Base-by-base conservation (phyloP, 92 coral and sea anemone genomes). In the Porites lobata region DNA sequence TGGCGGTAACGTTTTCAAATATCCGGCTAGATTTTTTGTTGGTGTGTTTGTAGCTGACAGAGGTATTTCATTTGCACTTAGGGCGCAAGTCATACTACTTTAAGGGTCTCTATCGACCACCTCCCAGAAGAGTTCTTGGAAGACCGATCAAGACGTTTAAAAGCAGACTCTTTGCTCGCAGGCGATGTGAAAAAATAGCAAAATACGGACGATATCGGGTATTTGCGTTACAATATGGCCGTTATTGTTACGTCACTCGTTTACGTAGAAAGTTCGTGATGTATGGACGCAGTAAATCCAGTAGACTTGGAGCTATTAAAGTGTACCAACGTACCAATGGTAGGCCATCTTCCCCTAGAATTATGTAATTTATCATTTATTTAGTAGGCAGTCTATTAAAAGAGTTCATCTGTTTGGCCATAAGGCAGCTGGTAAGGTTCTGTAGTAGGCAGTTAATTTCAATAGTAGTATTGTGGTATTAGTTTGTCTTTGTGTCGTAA, bases 111-210 rank as follows among this genome's bases (percentile, higher is more conserved):
- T 84, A 84, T 75, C 66, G 65, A 61, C 52, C 88, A 22, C 73
- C 81, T 0, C 80, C 80, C 1, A 7, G 65, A 47, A 52, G 80
- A 9, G 6, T 61, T 24, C 81, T 84, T 15, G 81, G 88, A 73
- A 12, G 63, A 15, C 88, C 88, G 4, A 63, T 84, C 65, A 84
- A 43, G 57, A 76, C 9, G 57, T 63, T 57, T 15, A 72, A 52
- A 75, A 84, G 65, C 47, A 65, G 56, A 9, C 54, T 26, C 22
- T 50, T 50, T 65, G 76, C 82, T 2, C 89, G 89, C 50, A 77
- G 54, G 18, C 57, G n/a, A 14, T 76, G 89, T 68, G 74, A 64
- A n/a, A 72, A 74, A 52, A 72, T 85, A 52, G 89, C 76, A 18
- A 51, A 17, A 59, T 66, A 38, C 38, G 67, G 82, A 50, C 26